Percentiles rank a stretch among this genome's conserved stretches.
Conservation (phyloP, 2,113 vertebrate species). For the Ceuthmochares aereus region DNA sequence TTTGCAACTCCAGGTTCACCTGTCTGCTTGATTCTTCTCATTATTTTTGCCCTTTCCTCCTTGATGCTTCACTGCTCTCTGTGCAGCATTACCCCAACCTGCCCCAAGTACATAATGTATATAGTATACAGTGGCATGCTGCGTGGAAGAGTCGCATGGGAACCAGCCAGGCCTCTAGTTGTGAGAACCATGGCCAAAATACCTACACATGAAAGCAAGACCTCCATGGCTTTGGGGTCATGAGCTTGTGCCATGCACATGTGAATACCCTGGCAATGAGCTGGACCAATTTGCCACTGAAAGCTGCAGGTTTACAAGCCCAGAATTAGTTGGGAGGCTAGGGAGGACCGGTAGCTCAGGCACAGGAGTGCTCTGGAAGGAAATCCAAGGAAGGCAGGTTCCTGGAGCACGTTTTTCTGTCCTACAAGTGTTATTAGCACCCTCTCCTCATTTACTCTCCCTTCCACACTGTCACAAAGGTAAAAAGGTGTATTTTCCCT, state of each 20-base stretch:
- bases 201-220: neutral
- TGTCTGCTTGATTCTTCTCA: neutral
- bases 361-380: neutral
- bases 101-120: too few species aligned
- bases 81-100: neutral
- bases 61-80: neutral
- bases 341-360: neutral
- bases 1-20: neutral
- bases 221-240: neutral
- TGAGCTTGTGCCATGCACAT: neutral
- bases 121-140: too few species aligned
- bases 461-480: neutral
- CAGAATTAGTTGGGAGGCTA: neutral
- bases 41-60: neutral
- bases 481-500: neutral
- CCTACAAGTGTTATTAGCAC: neutral
- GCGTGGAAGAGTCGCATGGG: rapidly evolving
- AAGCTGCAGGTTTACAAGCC: neutral
- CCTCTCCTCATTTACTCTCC: neutral
- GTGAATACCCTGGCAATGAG: neutral
- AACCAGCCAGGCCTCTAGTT: neutral
- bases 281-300: neutral
- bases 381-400: neutral
- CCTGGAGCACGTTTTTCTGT: neutral
- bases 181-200: neutral